phyloP scores from a whole-genome alignment of 2,888 invertebrate genomes.

The Horisme vitalbata region DNA sequence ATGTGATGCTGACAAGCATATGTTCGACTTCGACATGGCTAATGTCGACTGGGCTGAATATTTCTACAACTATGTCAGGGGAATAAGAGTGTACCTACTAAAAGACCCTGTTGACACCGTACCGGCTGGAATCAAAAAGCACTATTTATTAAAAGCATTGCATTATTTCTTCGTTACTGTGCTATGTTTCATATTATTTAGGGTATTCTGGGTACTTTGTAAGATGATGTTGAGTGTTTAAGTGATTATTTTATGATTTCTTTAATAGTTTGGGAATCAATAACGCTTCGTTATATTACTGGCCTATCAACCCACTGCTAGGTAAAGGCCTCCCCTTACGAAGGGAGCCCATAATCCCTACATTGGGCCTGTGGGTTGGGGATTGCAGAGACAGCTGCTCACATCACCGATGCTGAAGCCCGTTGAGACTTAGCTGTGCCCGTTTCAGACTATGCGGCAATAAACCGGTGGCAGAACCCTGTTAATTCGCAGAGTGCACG shows the following conservation, averaged over 20 bases:
- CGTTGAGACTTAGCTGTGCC: too few species aligned
- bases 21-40: slow-evolving; percentile 86
- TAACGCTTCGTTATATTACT: too few species aligned
- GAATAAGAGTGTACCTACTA: slow-evolving; percentile 87
- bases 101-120: slow-evolving; percentile 89
- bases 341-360: too few species aligned
- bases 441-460: too few species aligned
- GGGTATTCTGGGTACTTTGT: slow-evolving; percentile 44
- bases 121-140: slow-evolving; percentile 80
- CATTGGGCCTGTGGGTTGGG: too few species aligned
- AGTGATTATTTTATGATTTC: neutral
- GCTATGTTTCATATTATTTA: slow-evolving; percentile 39
- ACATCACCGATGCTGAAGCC: too few species aligned
- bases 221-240: slow-evolving; percentile 33
- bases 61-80: slow-evolving; percentile 86
- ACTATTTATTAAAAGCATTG: slow-evolving; percentile 39
- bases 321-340: too few species aligned
- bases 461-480: too few species aligned
- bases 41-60: slow-evolving; percentile 87
- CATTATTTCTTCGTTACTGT: slow-evolving; percentile 50
- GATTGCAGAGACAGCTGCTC: too few species aligned
- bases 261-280: neutral
- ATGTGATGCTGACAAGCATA: slow-evolving; percentile 79
- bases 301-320: too few species aligned
- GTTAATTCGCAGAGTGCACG: too few species aligned